phyloP scores from a whole-genome alignment of 2,888 invertebrate genomes.

The Drosophila fungiperda region DNA sequence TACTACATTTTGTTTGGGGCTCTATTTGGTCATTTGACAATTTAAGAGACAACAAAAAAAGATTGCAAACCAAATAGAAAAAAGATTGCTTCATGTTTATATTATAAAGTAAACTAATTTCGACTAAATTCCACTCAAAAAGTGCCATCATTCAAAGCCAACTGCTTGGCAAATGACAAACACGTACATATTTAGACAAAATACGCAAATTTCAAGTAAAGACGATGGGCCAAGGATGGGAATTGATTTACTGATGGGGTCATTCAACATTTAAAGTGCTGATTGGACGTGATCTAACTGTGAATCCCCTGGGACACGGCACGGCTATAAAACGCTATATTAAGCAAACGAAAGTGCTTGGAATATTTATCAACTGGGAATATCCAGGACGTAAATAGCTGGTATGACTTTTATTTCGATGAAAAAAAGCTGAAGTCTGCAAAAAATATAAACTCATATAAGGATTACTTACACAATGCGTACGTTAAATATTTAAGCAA shows the following conservation, averaged over 20 bases:
- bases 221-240: background rate
- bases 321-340: constrained; percentile 25
- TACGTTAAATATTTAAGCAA: background rate
- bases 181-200: constrained; percentile 15
- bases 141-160: background rate
- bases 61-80: background rate
- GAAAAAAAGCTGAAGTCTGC: background rate
- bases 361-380: background rate
- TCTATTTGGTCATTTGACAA: background rate
- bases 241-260: background rate
- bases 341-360: constrained; percentile 4
- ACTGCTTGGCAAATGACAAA: background rate
- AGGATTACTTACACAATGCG: background rate
- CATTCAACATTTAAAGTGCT: constrained; percentile 18
- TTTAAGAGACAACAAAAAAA: constrained; percentile 12
- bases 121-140: background rate
- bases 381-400: background rate
- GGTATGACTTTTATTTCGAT: background rate
- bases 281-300: constrained; percentile 44
- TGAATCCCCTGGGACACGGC: constrained; percentile 4
- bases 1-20: constrained; percentile 4
- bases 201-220: background rate
- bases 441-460: background rate
- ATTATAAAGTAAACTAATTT: background rate
- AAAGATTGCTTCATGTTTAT: background rate